phyloP scores from a whole-genome alignment of 2,797 vertebrate species.

The Hozukius guyotensis region DNA sequence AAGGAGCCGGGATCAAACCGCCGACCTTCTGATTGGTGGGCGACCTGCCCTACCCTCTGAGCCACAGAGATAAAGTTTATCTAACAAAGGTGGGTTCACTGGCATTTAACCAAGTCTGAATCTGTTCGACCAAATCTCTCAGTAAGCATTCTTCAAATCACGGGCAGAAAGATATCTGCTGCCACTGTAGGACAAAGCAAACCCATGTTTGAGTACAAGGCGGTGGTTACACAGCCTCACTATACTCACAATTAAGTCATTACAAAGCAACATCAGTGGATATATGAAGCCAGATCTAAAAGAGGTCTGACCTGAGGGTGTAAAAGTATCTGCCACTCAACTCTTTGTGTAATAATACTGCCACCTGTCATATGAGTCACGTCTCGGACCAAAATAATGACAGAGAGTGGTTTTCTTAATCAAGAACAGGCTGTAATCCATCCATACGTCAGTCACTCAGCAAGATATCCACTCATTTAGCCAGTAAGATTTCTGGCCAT shows the following conservation, averaged over 20 bases:
- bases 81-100: neutral
- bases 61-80: neutral
- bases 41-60: too few species aligned
- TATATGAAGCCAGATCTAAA: constrained; percentile 1
- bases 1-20: too few species aligned
- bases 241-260: neutral
- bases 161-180: constrained; percentile 11
- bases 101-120: neutral
- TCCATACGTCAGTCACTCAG: constrained; percentile 13
- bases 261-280: constrained; percentile 2
- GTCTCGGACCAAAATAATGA: constrained; percentile 31
- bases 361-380: constrained; percentile 38
- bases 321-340: constrained; percentile 36
- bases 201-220: neutral
- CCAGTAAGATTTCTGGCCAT: neutral
- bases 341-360: constrained; percentile 29
- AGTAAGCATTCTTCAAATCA: neutral
- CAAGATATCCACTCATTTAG: neutral
- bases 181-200: neutral
- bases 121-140: neutral
- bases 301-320: constrained; percentile 33
- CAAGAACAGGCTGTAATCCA: constrained; percentile 16
- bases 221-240: neutral
- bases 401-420: constrained; percentile 7
- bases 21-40: too few species aligned